A percentile compares a stretch with the other conserved stretches of the same genome.
These are phyloP conservation scores for Arremon brunneinucha DNA, from an alignment of 2,797 vertebrate genomes.

Conservation along the genomic window DNA sequence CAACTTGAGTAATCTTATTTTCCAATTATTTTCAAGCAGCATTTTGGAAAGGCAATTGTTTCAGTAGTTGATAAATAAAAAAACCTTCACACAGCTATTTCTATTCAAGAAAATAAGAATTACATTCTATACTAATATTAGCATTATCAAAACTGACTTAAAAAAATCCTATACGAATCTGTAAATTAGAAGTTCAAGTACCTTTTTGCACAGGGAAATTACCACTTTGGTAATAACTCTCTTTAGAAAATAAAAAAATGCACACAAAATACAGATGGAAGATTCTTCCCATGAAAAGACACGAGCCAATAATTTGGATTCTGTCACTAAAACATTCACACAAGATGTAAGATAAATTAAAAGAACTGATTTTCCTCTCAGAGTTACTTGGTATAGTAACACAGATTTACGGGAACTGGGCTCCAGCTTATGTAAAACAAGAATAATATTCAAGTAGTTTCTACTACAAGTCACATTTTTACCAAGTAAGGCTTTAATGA, in stretches of 20 bases:
- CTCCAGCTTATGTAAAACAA: background rate
- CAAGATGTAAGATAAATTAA: background rate
- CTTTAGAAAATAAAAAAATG: background rate
- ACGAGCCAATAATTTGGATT: rapidly evolving
- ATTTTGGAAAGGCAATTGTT: background rate
- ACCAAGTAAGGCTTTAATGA: background rate
- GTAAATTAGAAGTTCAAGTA: background rate
- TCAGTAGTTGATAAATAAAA: background rate
- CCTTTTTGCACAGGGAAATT: background rate
- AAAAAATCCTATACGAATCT: background rate
- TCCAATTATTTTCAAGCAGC: background rate
- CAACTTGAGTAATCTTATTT: background rate
- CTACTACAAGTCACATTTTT: background rate
- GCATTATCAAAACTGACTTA: background rate
- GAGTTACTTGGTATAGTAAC: background rate
- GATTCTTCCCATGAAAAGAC: background rate
- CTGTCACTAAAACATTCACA: background rate
- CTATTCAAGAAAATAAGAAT: background rate
- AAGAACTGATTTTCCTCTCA: background rate
- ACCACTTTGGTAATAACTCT: background rate
- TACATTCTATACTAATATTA: background rate
- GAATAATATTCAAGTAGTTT: background rate
- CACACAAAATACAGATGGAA: too few relatives aligned
- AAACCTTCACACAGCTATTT: background rate
- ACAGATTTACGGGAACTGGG: background rate